Conservation (phyloP, 2,113 vertebrate species). For the Pionites leucogaster region DNA sequence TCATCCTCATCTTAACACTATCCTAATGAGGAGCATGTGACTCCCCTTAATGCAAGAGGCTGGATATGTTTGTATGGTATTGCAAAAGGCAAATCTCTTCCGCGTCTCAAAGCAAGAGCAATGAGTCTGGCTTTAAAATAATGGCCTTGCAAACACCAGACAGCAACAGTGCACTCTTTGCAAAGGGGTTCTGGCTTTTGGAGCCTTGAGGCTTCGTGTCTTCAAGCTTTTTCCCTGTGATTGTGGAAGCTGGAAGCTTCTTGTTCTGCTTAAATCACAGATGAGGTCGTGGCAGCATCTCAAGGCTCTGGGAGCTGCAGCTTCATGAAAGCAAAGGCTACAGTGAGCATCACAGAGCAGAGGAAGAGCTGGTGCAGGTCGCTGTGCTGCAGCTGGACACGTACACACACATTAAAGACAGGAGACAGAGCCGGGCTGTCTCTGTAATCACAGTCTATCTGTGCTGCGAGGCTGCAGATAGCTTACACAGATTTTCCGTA, state of each 20-base stretch:
- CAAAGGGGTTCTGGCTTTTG: not conserved
- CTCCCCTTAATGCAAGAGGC: not conserved
- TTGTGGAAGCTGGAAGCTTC: not conserved
- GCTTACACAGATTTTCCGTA: conserved; percentile 49
- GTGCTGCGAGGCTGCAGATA: conserved; percentile 16
- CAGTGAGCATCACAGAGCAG: rapidly evolving
- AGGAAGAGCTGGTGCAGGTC: not conserved
- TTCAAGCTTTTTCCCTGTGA: not conserved
- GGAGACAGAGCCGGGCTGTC: not conserved
- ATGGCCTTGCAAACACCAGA: not conserved
- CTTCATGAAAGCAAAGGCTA: not conserved
- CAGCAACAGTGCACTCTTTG: not conserved
- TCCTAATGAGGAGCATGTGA: not conserved
- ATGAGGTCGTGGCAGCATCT: not conserved
- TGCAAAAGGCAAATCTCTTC: not conserved
- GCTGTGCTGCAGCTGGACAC: not conserved
- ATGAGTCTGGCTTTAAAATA: not conserved
- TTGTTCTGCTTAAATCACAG: not conserved
- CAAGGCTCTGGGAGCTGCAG: not conserved
- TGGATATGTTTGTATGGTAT: not conserved
- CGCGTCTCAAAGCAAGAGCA: not conserved
- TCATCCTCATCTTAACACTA: not conserved
- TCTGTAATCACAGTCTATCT: not conserved
- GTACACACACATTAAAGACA: rapidly evolving
- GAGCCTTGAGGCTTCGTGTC: not conserved